These are phyloP conservation scores for Meles meles DNA, from an alignment of 2,113 vertebrate species.

Conservation along the genomic window DNA sequence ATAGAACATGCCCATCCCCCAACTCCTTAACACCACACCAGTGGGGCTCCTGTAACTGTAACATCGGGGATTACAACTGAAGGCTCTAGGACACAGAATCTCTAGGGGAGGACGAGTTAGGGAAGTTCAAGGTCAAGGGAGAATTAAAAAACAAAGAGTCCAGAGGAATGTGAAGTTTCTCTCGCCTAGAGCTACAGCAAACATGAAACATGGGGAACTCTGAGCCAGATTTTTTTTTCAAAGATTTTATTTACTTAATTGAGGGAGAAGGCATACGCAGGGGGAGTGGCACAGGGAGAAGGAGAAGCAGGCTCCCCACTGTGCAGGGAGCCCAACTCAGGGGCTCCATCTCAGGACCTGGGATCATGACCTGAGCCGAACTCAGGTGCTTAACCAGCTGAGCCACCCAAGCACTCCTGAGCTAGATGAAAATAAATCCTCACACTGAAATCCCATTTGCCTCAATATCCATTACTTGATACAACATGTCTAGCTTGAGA, in stretches of 20 bases:
- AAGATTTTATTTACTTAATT: not conserved
- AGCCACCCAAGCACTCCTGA: not conserved
- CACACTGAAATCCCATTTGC: not conserved
- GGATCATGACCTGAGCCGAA: not conserved
- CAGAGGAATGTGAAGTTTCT: not conserved
- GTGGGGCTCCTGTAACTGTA: not conserved
- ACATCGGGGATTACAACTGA: too few relatives aligned
- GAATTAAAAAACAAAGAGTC: not conserved
- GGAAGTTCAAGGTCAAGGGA: not conserved
- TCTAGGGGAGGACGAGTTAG: not conserved
- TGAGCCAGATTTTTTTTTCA: not conserved
- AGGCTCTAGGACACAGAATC: not conserved
- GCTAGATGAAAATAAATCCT: not conserved
- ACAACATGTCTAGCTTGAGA: not conserved
- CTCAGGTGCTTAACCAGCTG: not conserved
- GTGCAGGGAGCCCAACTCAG: not conserved
- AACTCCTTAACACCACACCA: not conserved
- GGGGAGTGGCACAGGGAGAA: not conserved
- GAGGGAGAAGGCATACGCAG: not conserved
- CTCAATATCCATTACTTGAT: not conserved
- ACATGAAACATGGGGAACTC: not conserved
- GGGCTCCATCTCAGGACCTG: not conserved
- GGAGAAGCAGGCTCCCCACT: not conserved
- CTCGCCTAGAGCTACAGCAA: not conserved
- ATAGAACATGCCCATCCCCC: not conserved